Evolutionary conservation across 2,797 vertebrate species (phyloP).

Genomic region (Schizopygopsis malacanthus): DNA sequence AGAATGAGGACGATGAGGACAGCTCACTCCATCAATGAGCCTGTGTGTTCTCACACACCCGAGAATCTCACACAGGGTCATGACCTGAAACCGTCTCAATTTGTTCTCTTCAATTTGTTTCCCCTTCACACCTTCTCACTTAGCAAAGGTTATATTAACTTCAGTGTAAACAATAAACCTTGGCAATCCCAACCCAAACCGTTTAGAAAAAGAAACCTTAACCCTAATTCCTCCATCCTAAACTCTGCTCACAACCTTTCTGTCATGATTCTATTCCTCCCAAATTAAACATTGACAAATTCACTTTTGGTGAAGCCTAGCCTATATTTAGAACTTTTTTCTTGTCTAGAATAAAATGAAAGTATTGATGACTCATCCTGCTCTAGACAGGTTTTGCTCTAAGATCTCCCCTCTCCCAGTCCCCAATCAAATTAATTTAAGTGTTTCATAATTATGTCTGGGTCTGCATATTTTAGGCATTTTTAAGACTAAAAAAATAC

Average conservation of each 20-base stretch:
- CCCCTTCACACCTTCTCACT: constrained; percentile 31
- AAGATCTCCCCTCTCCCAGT: neutral
- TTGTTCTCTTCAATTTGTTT: constrained; percentile 44
- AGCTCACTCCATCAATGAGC: constrained; percentile 9
- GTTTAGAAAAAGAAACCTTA: neutral
- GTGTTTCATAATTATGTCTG: neutral
- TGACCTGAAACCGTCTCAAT: constrained; percentile 56
- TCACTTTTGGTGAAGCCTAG: neutral
- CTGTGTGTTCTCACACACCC: constrained; percentile 33
- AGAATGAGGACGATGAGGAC: constrained; percentile 6
- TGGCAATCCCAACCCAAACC: neutral
- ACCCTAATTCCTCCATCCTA: neutral
- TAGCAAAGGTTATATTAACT: neutral
- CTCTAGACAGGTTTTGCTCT: neutral
- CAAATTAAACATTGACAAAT: neutral
- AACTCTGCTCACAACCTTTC: neutral
- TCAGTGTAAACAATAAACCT: neutral
- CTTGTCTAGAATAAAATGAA: neutral
- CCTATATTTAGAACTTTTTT: neutral
- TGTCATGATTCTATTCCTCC: neutral
- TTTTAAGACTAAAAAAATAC: neutral
- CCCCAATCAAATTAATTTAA: neutral
- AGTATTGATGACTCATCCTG: neutral
- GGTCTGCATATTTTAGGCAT: neutral
- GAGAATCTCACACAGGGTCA: constrained; percentile 43